Evolutionary conservation across 2,888 invertebrate species (phyloP), one percentile per base, ranked within the genome.

Genomic region (Euproctis similis): DNA sequence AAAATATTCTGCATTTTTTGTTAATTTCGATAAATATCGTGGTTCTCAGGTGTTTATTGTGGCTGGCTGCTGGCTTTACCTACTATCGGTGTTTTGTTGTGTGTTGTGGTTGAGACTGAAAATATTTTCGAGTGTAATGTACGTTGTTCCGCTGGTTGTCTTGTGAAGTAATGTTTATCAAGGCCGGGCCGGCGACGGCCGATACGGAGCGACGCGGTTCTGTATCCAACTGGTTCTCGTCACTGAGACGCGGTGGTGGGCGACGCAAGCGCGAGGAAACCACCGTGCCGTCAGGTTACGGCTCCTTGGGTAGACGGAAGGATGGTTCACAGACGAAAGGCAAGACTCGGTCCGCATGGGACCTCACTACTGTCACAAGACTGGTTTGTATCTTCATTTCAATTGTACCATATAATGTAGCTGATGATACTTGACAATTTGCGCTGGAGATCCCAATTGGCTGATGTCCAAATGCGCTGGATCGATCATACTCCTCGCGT

Each of bases 171-270:
- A 85, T 85, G 85, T 85, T 86, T 52, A 86, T 86, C 70, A 85
- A 86, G 56, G 74, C 71, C 51, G 81, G 72, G 57, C 74, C 77
- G 47, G 73, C 64, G 50, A 54, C 14, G 14, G 74, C 69, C 57
- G 78, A 87, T 50, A 85, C 88, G 47, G 89, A 89, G 65, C 87
- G 89, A 50, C 88, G 89, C 42, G 89, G 89, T 52, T 90, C 90
- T 48, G 89, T 92, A 37, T 88, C 90, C 48, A 92, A 90, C 70
- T 94, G 93, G 93, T 93, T 93, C 73, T 91, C 90, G 43, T 93
- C 93, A 40, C 68, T 93, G 62, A 88, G 92, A 53, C 88, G 93
- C 44, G 68, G 87, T 72, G 68, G 55, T 28, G 72, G 81, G 26
- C 67, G 84, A 30, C 74, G 85, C 36, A 76, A 80, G 54, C 76